phyloP scores from a whole-genome alignment of 2,113 vertebrate species.

The Cathartes aura region DNA sequence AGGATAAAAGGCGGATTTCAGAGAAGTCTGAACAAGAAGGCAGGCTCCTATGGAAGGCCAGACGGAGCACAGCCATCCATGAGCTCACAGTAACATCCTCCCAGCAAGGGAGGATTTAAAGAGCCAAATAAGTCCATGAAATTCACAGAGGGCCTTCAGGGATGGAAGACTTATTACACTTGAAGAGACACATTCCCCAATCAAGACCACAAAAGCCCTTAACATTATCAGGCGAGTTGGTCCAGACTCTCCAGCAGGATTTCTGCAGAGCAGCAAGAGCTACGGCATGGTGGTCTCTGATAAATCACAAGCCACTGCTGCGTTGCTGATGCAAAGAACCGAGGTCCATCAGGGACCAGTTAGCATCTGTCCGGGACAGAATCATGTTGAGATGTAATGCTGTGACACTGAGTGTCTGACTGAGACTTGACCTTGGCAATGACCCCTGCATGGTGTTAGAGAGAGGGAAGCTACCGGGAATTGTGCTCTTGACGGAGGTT shows the following conservation, averaged over 20 bases:
- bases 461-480: neutral
- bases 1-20: conserved; percentile 21
- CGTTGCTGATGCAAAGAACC: neutral
- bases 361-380: neutral
- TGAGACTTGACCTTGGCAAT: neutral
- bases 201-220: neutral
- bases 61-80: neutral
- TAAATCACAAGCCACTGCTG: neutral
- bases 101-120: neutral
- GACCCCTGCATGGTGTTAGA: neutral
- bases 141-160: neutral
- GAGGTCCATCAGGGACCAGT: neutral
- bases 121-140: conserved; percentile 25
- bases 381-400: neutral
- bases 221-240: neutral
- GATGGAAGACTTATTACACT: neutral
- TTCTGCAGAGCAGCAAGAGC: neutral
- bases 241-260: neutral
- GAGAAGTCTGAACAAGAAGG: neutral
- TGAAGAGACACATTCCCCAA: neutral
- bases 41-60: neutral
- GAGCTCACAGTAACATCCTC: neutral
- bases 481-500: neutral
- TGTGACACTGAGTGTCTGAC: neutral
- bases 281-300: neutral